phyloP scores from a whole-genome alignment of 2,797 vertebrate species.

The Sarcophilus harrisii region DNA sequence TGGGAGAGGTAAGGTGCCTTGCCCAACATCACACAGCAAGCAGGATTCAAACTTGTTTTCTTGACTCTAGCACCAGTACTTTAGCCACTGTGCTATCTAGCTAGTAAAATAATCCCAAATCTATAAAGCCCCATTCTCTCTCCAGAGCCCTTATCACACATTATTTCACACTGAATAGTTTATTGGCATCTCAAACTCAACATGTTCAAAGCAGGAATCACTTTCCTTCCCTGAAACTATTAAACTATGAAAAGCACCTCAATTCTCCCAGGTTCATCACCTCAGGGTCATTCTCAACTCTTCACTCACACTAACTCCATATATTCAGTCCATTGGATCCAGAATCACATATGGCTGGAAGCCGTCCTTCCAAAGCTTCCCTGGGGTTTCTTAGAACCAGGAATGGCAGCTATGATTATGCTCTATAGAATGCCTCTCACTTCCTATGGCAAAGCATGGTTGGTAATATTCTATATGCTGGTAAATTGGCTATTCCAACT shows the following conservation, averaged over 20 bases:
- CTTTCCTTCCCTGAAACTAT: background rate
- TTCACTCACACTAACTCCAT: background rate
- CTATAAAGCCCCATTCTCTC: background rate
- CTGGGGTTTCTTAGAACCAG: background rate
- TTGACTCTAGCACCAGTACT: background rate
- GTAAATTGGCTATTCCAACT: background rate
- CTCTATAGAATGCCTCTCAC: background rate
- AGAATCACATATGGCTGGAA: background rate
- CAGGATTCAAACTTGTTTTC: background rate
- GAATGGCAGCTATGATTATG: background rate
- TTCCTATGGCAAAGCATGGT: background rate
- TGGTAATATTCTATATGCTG: background rate
- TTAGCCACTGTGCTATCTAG: no score
- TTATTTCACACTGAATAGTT: background rate
- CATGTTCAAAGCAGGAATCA: background rate
- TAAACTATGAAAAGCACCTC: background rate
- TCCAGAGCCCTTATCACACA: background rate
- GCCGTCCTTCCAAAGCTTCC: background rate
- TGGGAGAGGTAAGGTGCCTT: background rate
- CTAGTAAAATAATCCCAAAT: background rate
- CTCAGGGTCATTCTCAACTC: background rate
- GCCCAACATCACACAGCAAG: background rate
- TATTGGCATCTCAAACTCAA: background rate
- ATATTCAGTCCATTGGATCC: background rate
- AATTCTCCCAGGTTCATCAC: background rate